Evolutionary conservation across 2,797 vertebrate species (phyloP).

Genomic region (Helicolenus hilgendorfi): DNA sequence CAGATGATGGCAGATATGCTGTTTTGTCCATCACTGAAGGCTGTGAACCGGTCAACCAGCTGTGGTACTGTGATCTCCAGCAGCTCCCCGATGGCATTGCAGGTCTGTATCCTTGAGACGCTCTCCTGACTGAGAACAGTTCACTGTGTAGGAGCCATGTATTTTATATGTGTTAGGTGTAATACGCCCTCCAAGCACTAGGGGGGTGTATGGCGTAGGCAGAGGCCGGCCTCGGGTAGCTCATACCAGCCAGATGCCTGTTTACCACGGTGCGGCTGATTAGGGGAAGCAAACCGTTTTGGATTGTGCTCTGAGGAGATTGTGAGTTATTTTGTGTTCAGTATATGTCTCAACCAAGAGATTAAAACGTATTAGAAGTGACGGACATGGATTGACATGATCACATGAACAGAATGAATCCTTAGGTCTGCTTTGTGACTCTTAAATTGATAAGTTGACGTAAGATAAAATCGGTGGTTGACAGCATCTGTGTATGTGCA

Average conservation of each 20-base stretch:
- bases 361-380: too few relatives aligned
- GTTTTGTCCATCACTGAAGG: slow-evolving; percentile 88
- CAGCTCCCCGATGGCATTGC: slow-evolving; percentile 84
- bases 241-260: too few relatives aligned
- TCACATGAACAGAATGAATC: not conserved
- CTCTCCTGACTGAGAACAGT: not conserved
- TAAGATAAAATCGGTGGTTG: not conserved
- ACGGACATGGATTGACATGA: not conserved
- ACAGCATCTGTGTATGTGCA: not conserved
- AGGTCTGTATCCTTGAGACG: slow-evolving; percentile 61
- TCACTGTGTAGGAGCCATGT: not conserved
- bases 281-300: too few relatives aligned
- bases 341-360: too few relatives aligned
- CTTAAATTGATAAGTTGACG: not conserved
- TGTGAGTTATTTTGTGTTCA: too few relatives aligned
- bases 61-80: slow-evolving; percentile 91
- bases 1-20: slow-evolving; percentile 87
- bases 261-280: too few relatives aligned
- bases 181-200: too few relatives aligned
- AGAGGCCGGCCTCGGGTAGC: too few relatives aligned
- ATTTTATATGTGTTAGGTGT: not conserved
- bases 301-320: too few relatives aligned
- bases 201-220: too few relatives aligned
- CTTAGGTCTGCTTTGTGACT: not conserved
- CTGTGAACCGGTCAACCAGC: slow-evolving; percentile 89